Base-by-base conservation (phyloP, 2,888 invertebrate genomes). In the Pammene fasciana region DNA sequence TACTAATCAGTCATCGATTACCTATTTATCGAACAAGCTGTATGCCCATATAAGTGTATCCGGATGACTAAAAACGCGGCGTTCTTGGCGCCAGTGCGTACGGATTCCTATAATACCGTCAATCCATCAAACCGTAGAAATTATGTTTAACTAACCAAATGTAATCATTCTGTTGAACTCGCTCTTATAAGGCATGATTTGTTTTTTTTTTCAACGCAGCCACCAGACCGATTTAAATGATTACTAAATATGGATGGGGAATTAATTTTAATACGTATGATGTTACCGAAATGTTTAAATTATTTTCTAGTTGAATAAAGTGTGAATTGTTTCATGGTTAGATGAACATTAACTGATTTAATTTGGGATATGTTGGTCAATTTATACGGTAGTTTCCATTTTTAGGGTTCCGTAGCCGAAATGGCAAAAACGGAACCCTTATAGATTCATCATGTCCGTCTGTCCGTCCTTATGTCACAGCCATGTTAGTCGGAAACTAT, bases 71-170 rank as follows among this genome's bases (percentile, higher is more conserved):
- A 55, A 70, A 70, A 70, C 65, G 65, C 54, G 41, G 41, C 60
- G 70, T 46, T 10, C 11, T 14, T 38, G 54, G 48, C 60, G 65
- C 65, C 70, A 52, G 57, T 59, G 52, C 36, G 50, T 45, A 34
- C 11, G 45, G 45, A 68, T 68, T 50, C 57, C 38, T 10, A 34
- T 14, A 59, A 70, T 70, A 41, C 70, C 70, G 14, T 11, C 54
- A 50, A 70, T 65, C 65, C 60, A 65, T 65, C 70, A 65, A 70
- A 65, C 59, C 65, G 70, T 70, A 54, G 65, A 70, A 70, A 60
- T 60, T 38, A 57, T 54, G 65, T 41, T 70, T 65, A 60, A 70
- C 38, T 65, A 70, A 70, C 54, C 59, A 59, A 65, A 65, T 65
- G 46, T 41, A 65, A 59, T 65, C 59, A 46, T 60, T 60, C 34